A percentile compares a stretch with the other conserved stretches of the same genome.
phyloP scores from a whole-genome alignment of 2,797 vertebrate genomes.

The Lacerta viridis region DNA sequence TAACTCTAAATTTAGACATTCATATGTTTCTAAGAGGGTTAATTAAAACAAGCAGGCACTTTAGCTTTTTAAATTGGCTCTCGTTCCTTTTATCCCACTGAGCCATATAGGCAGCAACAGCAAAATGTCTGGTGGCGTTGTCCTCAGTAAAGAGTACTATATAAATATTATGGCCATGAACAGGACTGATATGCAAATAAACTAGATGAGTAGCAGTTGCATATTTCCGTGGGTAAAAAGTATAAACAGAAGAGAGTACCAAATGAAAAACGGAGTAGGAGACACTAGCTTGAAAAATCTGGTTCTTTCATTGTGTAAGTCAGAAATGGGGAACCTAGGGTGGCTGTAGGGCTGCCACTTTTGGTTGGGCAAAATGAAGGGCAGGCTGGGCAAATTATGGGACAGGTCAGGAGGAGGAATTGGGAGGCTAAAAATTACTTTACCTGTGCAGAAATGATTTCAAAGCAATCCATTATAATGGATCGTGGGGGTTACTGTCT shows the following conservation, averaged over 20 bases:
- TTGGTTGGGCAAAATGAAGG: no score
- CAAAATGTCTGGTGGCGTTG: conserved; percentile 38
- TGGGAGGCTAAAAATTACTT: no score
- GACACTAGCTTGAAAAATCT: conserved; percentile 12
- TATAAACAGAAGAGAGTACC: conserved; percentile 23
- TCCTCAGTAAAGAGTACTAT: conserved; percentile 36
- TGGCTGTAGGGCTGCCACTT: no score
- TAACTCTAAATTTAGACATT: conserved; percentile 28
- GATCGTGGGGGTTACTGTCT: no score
- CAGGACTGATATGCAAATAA: conserved; percentile 35
- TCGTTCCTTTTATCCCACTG: neutral
- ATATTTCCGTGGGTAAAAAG: conserved; percentile 55
- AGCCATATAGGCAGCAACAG: neutral
- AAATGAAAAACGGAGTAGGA: conserved; percentile 44
- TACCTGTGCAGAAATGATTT: no score
- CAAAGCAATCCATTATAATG: no score
- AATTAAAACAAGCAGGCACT: conserved; percentile 23
- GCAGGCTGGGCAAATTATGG: no score
- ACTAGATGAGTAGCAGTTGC: conserved; percentile 11
- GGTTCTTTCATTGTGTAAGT: neutral
- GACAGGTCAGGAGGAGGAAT: no score
- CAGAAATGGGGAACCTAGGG: neutral
- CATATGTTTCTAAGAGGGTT: neutral
- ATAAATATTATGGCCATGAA: conserved; percentile 38
- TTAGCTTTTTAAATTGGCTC: conserved; percentile 34